These are phyloP conservation scores for Salmo trutta DNA, from an alignment of 2,797 vertebrate genomes.

Conservation along the genomic window DNA sequence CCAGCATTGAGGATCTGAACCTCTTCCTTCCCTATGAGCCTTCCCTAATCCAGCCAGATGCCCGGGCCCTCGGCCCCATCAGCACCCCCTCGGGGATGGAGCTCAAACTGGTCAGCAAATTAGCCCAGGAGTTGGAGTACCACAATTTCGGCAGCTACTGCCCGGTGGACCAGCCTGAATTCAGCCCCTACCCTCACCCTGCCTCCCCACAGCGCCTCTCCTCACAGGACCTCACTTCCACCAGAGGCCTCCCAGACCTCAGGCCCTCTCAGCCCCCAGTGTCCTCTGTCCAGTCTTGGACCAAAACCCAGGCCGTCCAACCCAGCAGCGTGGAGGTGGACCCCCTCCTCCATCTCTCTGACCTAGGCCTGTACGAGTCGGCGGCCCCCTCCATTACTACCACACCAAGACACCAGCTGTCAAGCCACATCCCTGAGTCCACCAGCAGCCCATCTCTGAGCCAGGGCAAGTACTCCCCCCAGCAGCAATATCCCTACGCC, in stretches of 20 bases:
- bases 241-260: slow-evolving; percentile 40
- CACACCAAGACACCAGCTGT: too few species aligned
- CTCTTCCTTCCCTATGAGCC: slow-evolving; percentile 20
- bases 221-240: neutral
- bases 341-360: neutral
- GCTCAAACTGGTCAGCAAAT: slow-evolving; percentile 65
- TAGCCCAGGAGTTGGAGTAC: slow-evolving; percentile 85
- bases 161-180: slow-evolving; percentile 57
- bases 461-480: slow-evolving; percentile 34
- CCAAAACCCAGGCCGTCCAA: slow-evolving; percentile 53
- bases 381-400: neutral
- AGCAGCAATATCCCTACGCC: slow-evolving; percentile 26
- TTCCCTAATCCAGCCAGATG: slow-evolving; percentile 59
- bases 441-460: slow-evolving; percentile 47
- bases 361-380: slow-evolving; percentile 23
- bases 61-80: neutral
- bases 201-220: slow-evolving; percentile 5
- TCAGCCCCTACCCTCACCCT: slow-evolving; percentile 11
- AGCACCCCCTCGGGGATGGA: neutral
- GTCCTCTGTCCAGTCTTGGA: slow-evolving; percentile 76
- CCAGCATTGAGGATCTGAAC: slow-evolving; percentile 78
- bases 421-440: slow-evolving; percentile 28
- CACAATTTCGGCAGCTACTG: slow-evolving; percentile 80
- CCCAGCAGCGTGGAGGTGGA: slow-evolving; percentile 38
- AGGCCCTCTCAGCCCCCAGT: slow-evolving; percentile 1